Evolutionary conservation across 2,888 invertebrate species (phyloP).

Genomic region (Osmoderma eremita): DNA sequence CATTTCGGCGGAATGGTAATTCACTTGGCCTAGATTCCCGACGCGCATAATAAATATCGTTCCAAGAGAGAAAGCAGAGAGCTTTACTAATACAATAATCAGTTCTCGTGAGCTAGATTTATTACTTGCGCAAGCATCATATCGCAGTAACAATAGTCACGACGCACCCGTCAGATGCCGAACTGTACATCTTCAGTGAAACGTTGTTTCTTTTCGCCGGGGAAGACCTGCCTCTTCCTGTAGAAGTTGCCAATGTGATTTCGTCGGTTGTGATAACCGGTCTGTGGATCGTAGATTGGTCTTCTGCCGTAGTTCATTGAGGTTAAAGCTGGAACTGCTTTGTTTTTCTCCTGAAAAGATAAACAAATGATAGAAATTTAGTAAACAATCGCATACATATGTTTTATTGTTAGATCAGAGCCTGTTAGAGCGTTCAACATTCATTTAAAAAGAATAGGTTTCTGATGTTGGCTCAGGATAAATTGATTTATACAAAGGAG

Average conservation of each 20-base stretch:
- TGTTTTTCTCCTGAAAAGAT: constrained; percentile 57
- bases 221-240: constrained; percentile 54
- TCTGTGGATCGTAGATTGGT: constrained; percentile 53
- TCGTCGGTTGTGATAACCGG: constrained; percentile 51
- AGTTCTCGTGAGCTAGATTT: constrained; percentile 17
- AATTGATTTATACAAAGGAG: too few relatives aligned
- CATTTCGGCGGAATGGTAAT: constrained; percentile 6
- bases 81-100: not conserved
- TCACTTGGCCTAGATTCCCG: constrained; percentile 19
- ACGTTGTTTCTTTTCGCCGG: constrained; percentile 46
- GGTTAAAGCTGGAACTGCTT: constrained; percentile 59
- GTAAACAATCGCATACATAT: not conserved
- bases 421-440: too few relatives aligned
- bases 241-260: constrained; percentile 56
- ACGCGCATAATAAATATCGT: constrained; percentile 10
- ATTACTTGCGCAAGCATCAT: constrained; percentile 5
- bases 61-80: constrained; percentile 5
- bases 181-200: constrained; percentile 37
- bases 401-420: not conserved
- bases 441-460: too few relatives aligned
- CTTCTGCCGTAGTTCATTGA: constrained; percentile 60
- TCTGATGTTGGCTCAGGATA: too few relatives aligned
- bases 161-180: constrained; percentile 23
- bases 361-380: not conserved
- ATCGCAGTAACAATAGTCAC: not conserved